Evolutionary conservation across 2,888 invertebrate species (phyloP).

Genomic region (Enchytraeus crypticus): DNA sequence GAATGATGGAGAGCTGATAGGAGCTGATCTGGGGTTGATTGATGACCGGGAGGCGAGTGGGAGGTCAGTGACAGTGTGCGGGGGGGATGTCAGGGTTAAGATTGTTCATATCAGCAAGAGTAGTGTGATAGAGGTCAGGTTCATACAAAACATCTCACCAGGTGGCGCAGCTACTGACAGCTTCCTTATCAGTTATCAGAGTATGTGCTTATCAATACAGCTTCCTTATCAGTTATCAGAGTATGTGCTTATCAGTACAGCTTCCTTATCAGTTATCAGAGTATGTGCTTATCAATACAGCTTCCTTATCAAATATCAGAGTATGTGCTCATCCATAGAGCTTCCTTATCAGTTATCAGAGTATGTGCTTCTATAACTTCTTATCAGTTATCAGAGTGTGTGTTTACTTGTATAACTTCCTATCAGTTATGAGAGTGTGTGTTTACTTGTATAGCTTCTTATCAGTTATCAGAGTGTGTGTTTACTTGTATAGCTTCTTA

Average conservation of each 20-base stretch:
- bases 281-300: slow-evolving; percentile 1
- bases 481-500: too few species aligned
- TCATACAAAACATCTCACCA: background rate
- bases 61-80: slow-evolving; percentile 3
- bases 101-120: background rate
- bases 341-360: too few species aligned
- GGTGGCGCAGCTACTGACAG: background rate
- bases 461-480: too few species aligned
- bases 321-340: too few species aligned
- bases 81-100: background rate
- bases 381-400: too few species aligned
- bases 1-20: too few species aligned
- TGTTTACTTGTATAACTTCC: too few species aligned
- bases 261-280: slow-evolving; percentile 1
- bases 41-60: background rate
- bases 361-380: too few species aligned
- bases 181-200: slow-evolving; percentile 1
- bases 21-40: too few species aligned
- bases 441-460: too few species aligned
- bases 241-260: slow-evolving; percentile 1
- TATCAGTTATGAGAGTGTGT: too few species aligned
- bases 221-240: slow-evolving; percentile 1
- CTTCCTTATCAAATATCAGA: slow-evolving; percentile 1
- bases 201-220: slow-evolving; percentile 1
- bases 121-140: slow-evolving; percentile 1